Percentiles rank a stretch among this genome's conserved stretches.
These are phyloP conservation scores for Zoanthus gigantus DNA, from an alignment of 92 coral and sea anemone species.

Conservation along the genomic window DNA sequence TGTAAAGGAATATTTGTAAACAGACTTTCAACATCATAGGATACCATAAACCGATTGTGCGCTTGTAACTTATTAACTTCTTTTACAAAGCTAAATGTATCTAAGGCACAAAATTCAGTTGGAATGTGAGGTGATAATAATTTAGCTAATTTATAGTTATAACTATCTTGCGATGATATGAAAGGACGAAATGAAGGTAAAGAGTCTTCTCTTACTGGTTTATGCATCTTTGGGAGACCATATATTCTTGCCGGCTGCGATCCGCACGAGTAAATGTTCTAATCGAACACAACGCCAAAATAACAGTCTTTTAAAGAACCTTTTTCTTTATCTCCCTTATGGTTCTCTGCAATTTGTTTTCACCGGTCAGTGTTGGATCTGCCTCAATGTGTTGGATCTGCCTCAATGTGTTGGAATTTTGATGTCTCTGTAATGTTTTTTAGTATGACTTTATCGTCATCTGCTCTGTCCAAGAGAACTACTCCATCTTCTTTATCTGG, in stretches of 20 bases:
- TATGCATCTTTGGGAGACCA: constrained; percentile 38
- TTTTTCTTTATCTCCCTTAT: constrained; percentile 31
- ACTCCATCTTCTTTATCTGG: constrained; percentile 42
- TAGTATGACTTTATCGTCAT: constrained; percentile 16
- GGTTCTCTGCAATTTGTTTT: constrained; percentile 27
- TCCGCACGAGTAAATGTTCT: constrained; percentile 17
- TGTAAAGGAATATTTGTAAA: no score
- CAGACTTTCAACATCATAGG: no score
- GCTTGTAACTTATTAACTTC: no score
- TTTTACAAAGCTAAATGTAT: no score
- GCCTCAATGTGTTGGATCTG: constrained; percentile 19
- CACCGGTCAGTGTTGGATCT: constrained; percentile 39
- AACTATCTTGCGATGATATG: no score
- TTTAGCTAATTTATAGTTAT: no score
- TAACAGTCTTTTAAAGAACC: constrained; percentile 28
- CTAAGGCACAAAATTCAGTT: no score
- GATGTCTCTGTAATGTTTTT: constrained; percentile 21
- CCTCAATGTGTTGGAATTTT: constrained; percentile 26
- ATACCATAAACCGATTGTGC: no score
- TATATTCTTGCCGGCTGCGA: constrained; percentile 36
- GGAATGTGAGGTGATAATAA: no score
- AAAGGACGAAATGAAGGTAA: background rate
- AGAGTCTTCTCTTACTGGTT: constrained; percentile 28
- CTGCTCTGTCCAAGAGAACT: constrained; percentile 30
- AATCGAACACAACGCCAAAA: no score